A percentile compares a stretch with the other conserved stretches of the same genome.
Conservation (phyloP, 2,797 vertebrate genomes). For the Leptodactylus fallax region DNA sequence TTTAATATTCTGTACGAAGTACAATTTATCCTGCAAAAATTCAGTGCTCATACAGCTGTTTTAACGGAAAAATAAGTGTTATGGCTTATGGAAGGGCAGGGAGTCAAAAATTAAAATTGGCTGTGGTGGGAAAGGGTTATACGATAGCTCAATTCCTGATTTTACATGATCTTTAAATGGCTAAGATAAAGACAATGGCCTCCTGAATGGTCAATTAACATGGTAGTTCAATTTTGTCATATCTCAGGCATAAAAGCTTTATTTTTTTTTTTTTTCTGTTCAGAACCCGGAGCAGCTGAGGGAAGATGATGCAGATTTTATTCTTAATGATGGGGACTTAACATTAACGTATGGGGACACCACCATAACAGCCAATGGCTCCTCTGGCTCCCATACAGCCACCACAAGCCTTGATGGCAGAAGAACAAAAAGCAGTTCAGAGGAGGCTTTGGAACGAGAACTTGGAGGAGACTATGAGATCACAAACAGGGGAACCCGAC, state of each 20-base stretch:
- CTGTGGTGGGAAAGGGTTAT: too few relatives aligned
- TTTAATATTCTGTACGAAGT: too few relatives aligned
- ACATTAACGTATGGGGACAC: conserved; percentile 91
- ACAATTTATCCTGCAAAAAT: too few relatives aligned
- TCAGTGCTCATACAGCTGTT: too few relatives aligned
- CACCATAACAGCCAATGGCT: conserved; percentile 91
- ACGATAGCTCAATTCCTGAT: too few relatives aligned
- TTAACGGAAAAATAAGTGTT: too few relatives aligned
- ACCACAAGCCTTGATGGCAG: conserved; percentile 74
- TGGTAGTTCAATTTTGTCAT: not conserved
- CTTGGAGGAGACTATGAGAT: conserved; percentile 90
- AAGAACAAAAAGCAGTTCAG: conserved; percentile 83
- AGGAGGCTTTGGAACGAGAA: conserved; percentile 90
- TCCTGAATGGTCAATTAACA: too few relatives aligned
- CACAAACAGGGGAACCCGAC: conserved; percentile 89
- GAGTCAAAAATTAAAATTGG: too few relatives aligned
- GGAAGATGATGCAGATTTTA: conserved; percentile 91
- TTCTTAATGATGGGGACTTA: conserved; percentile 89
- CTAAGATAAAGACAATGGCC: too few relatives aligned
- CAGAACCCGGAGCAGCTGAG: conserved; percentile 92
- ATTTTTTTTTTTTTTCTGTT: conserved; percentile 44
- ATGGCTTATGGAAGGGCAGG: too few relatives aligned
- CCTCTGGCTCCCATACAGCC: conserved; percentile 79
- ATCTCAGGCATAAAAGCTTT: not conserved
- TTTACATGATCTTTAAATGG: too few relatives aligned